phyloP scores from a whole-genome alignment of 2,113 vertebrate genomes.

The Orcinus orca region DNA sequence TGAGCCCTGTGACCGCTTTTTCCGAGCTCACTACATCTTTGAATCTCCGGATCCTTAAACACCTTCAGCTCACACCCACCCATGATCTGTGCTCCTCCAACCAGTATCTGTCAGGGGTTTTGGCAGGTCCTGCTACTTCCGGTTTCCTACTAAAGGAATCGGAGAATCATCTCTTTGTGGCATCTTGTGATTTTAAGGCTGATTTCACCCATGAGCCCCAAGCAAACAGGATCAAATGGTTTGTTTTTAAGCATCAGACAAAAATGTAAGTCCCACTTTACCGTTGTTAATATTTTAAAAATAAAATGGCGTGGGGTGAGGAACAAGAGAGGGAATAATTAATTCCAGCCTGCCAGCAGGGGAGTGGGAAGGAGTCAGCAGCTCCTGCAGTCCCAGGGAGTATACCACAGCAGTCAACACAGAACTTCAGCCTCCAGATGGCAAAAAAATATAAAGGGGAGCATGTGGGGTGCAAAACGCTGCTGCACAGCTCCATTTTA shows the following conservation, averaged over 20 bases:
- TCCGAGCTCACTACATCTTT: background rate
- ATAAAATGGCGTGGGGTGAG: background rate
- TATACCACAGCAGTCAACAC: background rate
- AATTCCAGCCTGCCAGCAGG: background rate
- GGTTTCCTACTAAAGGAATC: background rate
- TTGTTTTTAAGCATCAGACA: background rate
- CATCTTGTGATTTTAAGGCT: background rate
- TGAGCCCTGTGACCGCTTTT: background rate
- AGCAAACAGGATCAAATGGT: background rate
- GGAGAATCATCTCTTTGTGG: background rate
- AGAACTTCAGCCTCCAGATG: background rate
- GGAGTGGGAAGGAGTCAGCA: background rate
- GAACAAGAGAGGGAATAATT: background rate
- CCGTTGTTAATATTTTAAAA: constrained; percentile 32
- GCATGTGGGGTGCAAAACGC: background rate
- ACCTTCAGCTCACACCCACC: background rate
- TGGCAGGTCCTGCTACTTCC: background rate
- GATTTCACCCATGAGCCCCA: background rate
- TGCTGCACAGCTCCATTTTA: background rate
- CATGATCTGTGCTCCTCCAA: background rate
- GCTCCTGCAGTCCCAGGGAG: background rate
- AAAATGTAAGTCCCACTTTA: background rate
- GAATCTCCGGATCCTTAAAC: background rate
- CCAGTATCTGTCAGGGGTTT: background rate
- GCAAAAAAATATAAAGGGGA: background rate